Evolutionary conservation across 1,140 invertebrate genomes (phyloP), one percentile per base, ranked within the genome.

Genomic region (Venustaconcha ellipsiformis): DNA sequence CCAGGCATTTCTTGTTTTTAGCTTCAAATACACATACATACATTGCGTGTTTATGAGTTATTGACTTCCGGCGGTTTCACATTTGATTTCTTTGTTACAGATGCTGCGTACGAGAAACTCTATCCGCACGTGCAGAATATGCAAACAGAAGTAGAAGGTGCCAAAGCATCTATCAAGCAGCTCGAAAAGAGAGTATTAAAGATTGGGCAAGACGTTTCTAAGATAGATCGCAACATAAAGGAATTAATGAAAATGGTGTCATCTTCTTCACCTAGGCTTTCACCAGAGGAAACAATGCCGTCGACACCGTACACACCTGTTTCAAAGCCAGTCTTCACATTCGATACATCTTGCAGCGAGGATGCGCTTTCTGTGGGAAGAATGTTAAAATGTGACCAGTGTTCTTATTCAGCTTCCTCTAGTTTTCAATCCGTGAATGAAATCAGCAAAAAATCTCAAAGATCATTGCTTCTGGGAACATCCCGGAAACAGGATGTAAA

Each of bases 111-210:
- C 1, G 72, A 76, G 64, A 59, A 48, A 48, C 37, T 76, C 6
- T 55, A 71, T 23, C 74, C 74, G 2, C 74, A 76, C 57, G 69
- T 76, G 1, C 74, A 76, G 60, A 76, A 70, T 60, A 48, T 76
- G n/a, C 74, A 76, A 66, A 76, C 64, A 18, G 74, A 76, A 60
- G 58, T 76, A 17, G 74, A 76, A 62, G 74, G 74, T 8, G 72
- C 74, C 13, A 76, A 76, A 48, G 20, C 74, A 57, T 57, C 74
- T 0, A 71, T 76, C 12, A 58, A n/a, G 23, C 71, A 76, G 67
- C 57, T 76, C 3, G 74, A 76, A 60, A n/a, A 70, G 20, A 71
- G 67, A 60, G 69, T 76, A 5, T 23, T 57, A 15, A 76, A 58
- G 60, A 76, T 76, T 18, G 57, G 74, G 55, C 74, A 76, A 67